Conservation (phyloP, 2,888 invertebrate species). For the Chironomus tentans region DNA sequence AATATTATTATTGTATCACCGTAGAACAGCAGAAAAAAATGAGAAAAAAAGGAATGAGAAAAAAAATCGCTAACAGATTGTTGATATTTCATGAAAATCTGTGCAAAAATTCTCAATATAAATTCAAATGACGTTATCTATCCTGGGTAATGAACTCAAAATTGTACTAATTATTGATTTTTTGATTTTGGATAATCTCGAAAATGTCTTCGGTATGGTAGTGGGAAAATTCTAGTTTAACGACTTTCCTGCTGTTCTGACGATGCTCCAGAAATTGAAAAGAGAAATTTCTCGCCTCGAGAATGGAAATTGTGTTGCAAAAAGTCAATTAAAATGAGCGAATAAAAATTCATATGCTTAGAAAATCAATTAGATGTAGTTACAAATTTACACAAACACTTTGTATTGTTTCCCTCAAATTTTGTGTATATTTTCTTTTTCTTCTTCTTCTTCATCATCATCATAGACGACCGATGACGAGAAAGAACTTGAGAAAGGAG, state of each 20-base stretch:
- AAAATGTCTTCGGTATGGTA: neutral
- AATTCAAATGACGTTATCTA: neutral
- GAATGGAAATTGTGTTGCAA: too few relatives aligned
- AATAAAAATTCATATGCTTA: too few relatives aligned
- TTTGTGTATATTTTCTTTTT: too few relatives aligned
- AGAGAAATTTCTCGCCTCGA: too few relatives aligned
- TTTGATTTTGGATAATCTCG: neutral
- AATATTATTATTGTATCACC: neutral
- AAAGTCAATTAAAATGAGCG: too few relatives aligned
- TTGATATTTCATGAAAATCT: constrained; percentile 9
- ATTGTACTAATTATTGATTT: constrained; percentile 5
- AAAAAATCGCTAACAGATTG: constrained; percentile 26
- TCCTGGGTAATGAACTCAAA: constrained; percentile 22
- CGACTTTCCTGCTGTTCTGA: too few relatives aligned
- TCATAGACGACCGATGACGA: neutral
- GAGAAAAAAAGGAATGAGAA: neutral
- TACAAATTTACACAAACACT: neutral
- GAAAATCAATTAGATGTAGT: neutral
- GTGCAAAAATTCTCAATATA: neutral
- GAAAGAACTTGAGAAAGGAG: neutral
- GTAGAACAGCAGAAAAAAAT: neutral
- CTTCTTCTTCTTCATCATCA: too few relatives aligned
- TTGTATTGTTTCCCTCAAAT: too few relatives aligned
- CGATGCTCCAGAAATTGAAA: too few relatives aligned
- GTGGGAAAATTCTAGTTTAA: too few relatives aligned